A percentile compares a stretch with the other conserved stretches of the same genome.
These are phyloP conservation scores for Listronotus oregonensis DNA, from an alignment of 1,140 invertebrate species.

Conservation along the genomic window DNA sequence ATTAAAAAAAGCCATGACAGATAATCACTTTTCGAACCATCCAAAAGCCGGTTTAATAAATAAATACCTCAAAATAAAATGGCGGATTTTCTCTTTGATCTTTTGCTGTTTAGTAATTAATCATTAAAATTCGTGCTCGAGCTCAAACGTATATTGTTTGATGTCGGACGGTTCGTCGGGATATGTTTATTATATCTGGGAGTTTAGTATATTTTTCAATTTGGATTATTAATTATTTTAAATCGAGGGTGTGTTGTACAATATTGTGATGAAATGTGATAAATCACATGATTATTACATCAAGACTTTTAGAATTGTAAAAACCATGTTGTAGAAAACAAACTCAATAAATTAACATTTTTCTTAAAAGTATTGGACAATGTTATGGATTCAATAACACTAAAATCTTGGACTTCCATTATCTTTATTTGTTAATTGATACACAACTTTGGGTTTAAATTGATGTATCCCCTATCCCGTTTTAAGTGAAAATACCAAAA, in stretches of 20 bases:
- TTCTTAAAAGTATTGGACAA: too few species aligned
- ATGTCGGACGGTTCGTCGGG: conserved; percentile 12
- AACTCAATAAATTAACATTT: too few species aligned
- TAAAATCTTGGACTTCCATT: too few species aligned
- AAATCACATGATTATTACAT: conserved; percentile 2
- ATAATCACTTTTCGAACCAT: background rate
- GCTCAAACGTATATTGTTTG: conserved; percentile 11
- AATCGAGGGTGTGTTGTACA: background rate
- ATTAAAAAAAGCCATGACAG: too few species aligned
- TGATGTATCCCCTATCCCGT: too few species aligned
- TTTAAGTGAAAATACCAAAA: too few species aligned
- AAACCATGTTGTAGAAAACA: too few species aligned
- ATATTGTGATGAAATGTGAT: conserved; percentile 9
- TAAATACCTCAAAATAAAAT: conserved; percentile 9
- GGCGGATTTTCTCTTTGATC: conserved; percentile 13
- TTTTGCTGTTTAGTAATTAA: conserved; percentile 16
- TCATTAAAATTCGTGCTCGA: background rate
- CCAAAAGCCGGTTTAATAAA: background rate
- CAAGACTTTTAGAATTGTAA: too few species aligned
- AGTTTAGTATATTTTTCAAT: conserved; percentile 23
- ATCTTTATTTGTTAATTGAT: too few species aligned
- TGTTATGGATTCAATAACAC: too few species aligned
- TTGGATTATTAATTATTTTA: conserved; percentile 15
- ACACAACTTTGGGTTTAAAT: too few species aligned
- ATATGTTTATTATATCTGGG: conserved; percentile 22